Conservation (phyloP, 2,797 vertebrate species). For the Chromis chromis region DNA sequence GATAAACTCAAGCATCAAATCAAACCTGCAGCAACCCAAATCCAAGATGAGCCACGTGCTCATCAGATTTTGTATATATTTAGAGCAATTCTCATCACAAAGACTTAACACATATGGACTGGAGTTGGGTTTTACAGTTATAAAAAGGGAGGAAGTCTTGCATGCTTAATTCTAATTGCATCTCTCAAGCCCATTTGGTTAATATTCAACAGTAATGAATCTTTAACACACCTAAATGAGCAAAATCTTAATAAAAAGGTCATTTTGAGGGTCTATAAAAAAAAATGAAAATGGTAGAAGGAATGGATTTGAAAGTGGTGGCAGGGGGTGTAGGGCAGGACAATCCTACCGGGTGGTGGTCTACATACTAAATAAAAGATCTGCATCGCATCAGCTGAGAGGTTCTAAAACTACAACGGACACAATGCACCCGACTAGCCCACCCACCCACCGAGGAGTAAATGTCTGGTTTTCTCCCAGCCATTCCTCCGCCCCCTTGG, state of each 20-base stretch:
- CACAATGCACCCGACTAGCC: slow-evolving; percentile 28
- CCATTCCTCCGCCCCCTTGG: slow-evolving; percentile 57
- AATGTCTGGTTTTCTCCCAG: slow-evolving; percentile 71
- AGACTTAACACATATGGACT: slow-evolving; percentile 9
- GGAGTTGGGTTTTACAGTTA: slow-evolving; percentile 58
- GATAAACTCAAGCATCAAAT: slow-evolving; percentile 36
- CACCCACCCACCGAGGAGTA: slow-evolving; percentile 61
- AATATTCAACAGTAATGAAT: background rate
- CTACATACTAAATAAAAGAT: slow-evolving; percentile 24
- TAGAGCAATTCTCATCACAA: background rate
- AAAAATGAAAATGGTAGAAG: slow-evolving; percentile 18
- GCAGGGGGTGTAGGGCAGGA: slow-evolving; percentile 8
- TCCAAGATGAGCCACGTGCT: slow-evolving; percentile 24
- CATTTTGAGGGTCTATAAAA: slow-evolving; percentile 34
- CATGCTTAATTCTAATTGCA: slow-evolving; percentile 36
- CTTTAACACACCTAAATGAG: background rate
- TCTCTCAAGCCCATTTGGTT: slow-evolving; percentile 3
- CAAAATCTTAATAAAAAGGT: background rate
- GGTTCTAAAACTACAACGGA: slow-evolving; percentile 30
- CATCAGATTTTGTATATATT: too few species aligned
- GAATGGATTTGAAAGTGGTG: slow-evolving; percentile 11
- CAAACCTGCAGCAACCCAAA: slow-evolving; percentile 58
- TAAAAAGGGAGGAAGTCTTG: slow-evolving; percentile 15
- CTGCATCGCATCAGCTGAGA: slow-evolving; percentile 25
- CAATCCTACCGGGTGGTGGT: slow-evolving; percentile 16